Evolutionary conservation across 2,888 invertebrate genomes (phyloP).

Genomic region (Acrocera orbiculus): DNA sequence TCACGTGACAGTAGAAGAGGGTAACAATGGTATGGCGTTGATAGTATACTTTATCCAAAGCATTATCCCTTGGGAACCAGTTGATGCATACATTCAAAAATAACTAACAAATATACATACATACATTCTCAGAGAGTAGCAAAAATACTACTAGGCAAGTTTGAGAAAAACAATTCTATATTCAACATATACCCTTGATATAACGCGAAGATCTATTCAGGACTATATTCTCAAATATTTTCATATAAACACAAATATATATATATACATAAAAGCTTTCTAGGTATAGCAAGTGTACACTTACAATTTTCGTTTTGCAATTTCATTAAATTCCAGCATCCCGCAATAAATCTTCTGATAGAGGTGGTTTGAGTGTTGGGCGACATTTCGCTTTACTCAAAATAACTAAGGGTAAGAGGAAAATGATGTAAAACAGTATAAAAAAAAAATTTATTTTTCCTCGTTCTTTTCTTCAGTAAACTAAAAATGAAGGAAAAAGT

Average conservation of each 20-base stretch:
- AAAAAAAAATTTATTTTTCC: too few relatives aligned
- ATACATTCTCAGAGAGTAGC: background rate
- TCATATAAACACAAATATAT: conserved; percentile 5
- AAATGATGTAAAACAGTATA: too few relatives aligned
- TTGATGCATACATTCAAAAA: too few relatives aligned
- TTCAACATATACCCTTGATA: conserved; percentile 6
- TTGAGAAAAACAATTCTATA: conserved; percentile 10
- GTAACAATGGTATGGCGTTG: conserved; percentile 6
- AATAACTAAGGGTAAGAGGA: conserved; percentile 7
- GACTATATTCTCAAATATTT: conserved; percentile 3
- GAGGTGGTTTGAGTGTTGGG: conserved; percentile 8
- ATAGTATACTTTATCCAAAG: conserved; percentile 3
- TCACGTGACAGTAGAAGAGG: conserved; percentile 29
- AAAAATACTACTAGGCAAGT: conserved; percentile 1
- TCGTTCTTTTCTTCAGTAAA: too few relatives aligned
- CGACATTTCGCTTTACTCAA: conserved; percentile 8
- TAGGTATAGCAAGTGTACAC: conserved; percentile 2
- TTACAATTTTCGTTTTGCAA: conserved; percentile 29
- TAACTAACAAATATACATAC: background rate
- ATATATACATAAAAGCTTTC: conserved; percentile 3
- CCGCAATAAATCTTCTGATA: conserved; percentile 28
- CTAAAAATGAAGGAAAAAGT: too few relatives aligned
- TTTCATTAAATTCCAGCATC: conserved; percentile 33
- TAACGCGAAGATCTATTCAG: conserved; percentile 6
- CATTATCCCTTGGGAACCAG: background rate